These are phyloP conservation scores for Monopis laevigella DNA, from an alignment of 2,888 invertebrate genomes.

Conservation along the genomic window DNA sequence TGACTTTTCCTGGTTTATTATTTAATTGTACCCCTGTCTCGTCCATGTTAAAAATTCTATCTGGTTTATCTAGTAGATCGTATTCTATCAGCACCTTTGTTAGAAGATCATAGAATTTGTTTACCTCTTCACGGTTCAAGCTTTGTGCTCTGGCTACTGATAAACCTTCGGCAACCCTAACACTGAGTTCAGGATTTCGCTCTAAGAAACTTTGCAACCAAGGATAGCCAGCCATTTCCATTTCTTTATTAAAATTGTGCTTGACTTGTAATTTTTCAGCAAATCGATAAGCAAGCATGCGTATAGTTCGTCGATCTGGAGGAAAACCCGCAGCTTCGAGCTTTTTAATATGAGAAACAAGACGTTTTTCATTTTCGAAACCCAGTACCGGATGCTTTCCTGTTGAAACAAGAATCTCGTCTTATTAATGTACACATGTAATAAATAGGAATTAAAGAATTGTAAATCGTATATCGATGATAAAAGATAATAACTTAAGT, in stretches of 20 bases:
- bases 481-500: background rate
- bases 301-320: too few species aligned
- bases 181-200: conserved; percentile 20
- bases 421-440: background rate
- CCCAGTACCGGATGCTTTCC: conserved; percentile 15
- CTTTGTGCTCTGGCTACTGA: conserved; percentile 23
- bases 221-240: conserved; percentile 22
- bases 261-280: conserved; percentile 14
- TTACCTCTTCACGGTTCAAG: conserved; percentile 24
- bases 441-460: background rate
- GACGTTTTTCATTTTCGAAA: conserved; percentile 21
- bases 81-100: conserved; percentile 21
- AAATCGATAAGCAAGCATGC: conserved; percentile 13
- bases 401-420: too few species aligned
- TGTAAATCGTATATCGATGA: background rate
- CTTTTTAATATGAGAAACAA: conserved; percentile 21
- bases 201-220: conserved; percentile 24
- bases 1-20: conserved; percentile 30
- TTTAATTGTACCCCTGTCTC: conserved; percentile 34
- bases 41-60: conserved; percentile 32
- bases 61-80: conserved; percentile 24
- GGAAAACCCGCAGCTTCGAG: conserved; percentile 21
- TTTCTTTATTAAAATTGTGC: conserved; percentile 23
- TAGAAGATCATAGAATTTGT: conserved; percentile 23
- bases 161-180: conserved; percentile 26